A percentile compares a stretch with the other conserved stretches of the same genome.
Conservation (phyloP, 64 coral and sea anemone genomes). For the Actinia tenebrosa region DNA sequence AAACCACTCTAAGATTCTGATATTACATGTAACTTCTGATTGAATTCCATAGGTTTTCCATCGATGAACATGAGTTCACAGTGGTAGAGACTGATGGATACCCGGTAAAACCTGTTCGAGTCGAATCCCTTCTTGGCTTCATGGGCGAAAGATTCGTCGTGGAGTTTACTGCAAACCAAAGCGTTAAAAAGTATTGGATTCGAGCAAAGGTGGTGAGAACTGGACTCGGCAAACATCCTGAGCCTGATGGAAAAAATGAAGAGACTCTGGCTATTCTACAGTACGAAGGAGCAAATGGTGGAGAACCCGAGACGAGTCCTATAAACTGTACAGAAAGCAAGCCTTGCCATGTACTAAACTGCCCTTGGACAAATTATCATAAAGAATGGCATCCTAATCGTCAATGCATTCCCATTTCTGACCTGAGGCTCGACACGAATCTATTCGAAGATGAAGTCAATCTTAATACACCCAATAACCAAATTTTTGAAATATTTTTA, state of each 20-base stretch:
- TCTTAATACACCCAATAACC: neutral
- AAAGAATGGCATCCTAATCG: constrained; percentile 39
- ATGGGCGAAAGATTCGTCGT: constrained; percentile 57
- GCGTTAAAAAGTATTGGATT: constrained; percentile 40
- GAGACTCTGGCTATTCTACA: constrained; percentile 30
- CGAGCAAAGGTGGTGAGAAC: neutral
- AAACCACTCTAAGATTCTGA: too few relatives aligned
- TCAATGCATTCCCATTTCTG: constrained; percentile 19
- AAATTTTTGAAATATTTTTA: constrained; percentile 49
- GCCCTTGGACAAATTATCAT: constrained; percentile 49
- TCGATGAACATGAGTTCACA: constrained; percentile 51
- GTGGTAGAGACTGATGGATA: constrained; percentile 61
- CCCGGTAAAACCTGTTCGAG: constrained; percentile 32
- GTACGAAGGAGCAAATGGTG: neutral
- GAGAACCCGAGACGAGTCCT: constrained; percentile 23
- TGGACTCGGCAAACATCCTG: neutral
- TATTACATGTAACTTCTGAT: neutral
- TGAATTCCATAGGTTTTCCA: constrained; percentile 27
- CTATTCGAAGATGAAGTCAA: neutral
- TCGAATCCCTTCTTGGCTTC: constrained; percentile 53
- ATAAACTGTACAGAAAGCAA: constrained; percentile 24
- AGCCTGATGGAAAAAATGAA: neutral
- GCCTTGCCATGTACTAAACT: constrained; percentile 58
- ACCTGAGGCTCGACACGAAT: constrained; percentile 29
- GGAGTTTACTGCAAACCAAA: constrained; percentile 31